Percentiles rank a stretch among this genome's conserved stretches.
These are phyloP conservation scores for Coenobita brevimanus DNA, from an alignment of 1,140 invertebrate genomes.

Conservation along the genomic window DNA sequence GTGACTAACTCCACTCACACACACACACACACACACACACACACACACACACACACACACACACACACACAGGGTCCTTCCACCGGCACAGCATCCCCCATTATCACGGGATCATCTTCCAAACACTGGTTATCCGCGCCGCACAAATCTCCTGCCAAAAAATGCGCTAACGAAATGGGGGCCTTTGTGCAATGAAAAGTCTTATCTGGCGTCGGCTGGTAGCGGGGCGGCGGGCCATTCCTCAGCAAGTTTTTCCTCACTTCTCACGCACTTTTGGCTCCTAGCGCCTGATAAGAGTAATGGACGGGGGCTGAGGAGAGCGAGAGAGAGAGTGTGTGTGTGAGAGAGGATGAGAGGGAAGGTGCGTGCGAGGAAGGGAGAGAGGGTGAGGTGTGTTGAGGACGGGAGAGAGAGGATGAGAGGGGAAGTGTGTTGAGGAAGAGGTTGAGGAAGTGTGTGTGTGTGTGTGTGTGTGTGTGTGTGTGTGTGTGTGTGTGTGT, in stretches of 20 bases:
- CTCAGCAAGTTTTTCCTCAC: slow-evolving; percentile 59
- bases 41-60: too few species aligned
- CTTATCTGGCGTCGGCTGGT: slow-evolving; percentile 60
- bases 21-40: too few species aligned
- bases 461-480: not conserved
- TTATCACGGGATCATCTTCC: slow-evolving; percentile 63
- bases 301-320: slow-evolving; percentile 55
- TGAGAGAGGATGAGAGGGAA: not conserved
- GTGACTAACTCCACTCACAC: too few species aligned
- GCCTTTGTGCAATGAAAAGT: slow-evolving; percentile 63
- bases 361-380: too few species aligned
- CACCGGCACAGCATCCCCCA: slow-evolving; percentile 49
- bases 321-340: slow-evolving; percentile 10
- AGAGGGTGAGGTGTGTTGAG: not conserved
- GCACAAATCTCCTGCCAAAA: slow-evolving; percentile 52
- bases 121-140: slow-evolving; percentile 58
- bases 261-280: slow-evolving; percentile 59
- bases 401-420: not conserved
- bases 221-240: slow-evolving; percentile 56
- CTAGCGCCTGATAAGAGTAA: slow-evolving; percentile 59
- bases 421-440: not conserved
- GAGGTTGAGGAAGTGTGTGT: too few species aligned
- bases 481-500: slow-evolving; percentile 4
- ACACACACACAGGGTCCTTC: slow-evolving; percentile 58
- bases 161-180: slow-evolving; percentile 61